A percentile compares a stretch with the other conserved stretches of the same genome.
Evolutionary conservation across 2,797 vertebrate genomes (phyloP).

Genomic region (Smutsia gigantea): DNA sequence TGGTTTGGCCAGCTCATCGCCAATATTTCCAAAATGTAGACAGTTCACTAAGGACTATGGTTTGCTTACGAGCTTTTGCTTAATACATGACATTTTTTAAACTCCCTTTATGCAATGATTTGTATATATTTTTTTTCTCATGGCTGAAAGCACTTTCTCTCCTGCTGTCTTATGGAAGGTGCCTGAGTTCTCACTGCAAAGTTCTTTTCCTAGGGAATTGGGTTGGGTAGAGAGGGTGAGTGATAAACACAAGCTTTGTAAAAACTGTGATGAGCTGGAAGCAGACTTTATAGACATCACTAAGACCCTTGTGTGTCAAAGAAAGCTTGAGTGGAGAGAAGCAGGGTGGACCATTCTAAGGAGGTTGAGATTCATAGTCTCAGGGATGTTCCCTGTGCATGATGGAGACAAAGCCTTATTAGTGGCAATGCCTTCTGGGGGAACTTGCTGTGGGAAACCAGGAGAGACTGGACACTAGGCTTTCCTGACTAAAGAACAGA

Average conservation of each 20-base stretch:
- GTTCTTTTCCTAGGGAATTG: not conserved
- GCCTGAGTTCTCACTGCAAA: not conserved
- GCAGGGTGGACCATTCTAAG: not conserved
- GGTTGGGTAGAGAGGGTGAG: fast-evolving
- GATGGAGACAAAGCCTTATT: not conserved
- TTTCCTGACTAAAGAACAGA: not conserved
- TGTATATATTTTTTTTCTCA: not conserved
- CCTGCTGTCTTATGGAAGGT: not conserved
- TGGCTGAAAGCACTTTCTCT: not conserved
- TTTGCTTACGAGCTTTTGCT: not conserved
- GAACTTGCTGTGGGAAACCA: not conserved
- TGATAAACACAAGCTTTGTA: not conserved
- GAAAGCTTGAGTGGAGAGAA: not conserved
- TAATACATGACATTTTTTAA: not conserved
- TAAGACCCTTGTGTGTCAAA: not conserved
- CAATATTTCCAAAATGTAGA: not conserved
- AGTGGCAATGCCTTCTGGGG: not conserved
- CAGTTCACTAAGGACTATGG: not conserved
- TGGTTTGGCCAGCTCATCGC: not conserved
- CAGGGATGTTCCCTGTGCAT: not conserved
- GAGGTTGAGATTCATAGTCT: not conserved
- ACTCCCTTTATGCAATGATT: not conserved
- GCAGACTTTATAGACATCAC: not conserved
- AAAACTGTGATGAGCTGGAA: not conserved
- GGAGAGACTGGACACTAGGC: fast-evolving